Evolutionary conservation across 2,113 vertebrate species (phyloP), one percentile per base, ranked within the genome.

Genomic region (Cairina moschata): DNA sequence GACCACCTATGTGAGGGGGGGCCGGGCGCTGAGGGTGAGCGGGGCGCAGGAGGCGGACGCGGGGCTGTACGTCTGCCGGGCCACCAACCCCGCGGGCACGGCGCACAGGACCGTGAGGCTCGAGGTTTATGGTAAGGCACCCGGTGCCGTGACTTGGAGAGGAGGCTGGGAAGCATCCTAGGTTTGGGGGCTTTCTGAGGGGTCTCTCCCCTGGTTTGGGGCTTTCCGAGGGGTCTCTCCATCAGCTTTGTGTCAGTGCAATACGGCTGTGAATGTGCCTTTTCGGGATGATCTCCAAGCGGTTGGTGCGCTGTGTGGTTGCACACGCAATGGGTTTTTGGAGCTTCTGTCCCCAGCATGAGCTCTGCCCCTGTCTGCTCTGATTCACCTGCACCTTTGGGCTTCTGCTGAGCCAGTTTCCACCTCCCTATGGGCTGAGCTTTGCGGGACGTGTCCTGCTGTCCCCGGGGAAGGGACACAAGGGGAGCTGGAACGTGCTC

Each of bases 41-140:
- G 90, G 80, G 5, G 98, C 97, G 6, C 97, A 71, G 79, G 97
- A 88, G 13, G 97, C 97, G 2, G 98, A 98, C 13, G 83, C 95
- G 0, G 99, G 98, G 11, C 58, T 97, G 56, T 99, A 99, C 80
- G 98, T 98, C 72, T 99, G 99, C 98, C 94, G 92, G 44, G 99
- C 98, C 93, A 97, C 96, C 36, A 99, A 98, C 54, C 71, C 97
- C 1, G 98, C 97, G 0, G 99, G 99, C 34, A 95, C 95, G 1
- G 78, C 98, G 1, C 95, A 97, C 66, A 98, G 98, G 74, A 97
- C 98, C 52, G 98, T 95, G 65, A 84, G 73, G 72, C 92, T 98
- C 90, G 83, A 94, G 42, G 97, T 98, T 6, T 97, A 97, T 1
- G 93, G 97, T 98, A 95, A 86, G 97, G 60, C 13, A 2, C 36